Conservation (phyloP, 1,140 invertebrate species). For the Drosophila repletoides region DNA sequence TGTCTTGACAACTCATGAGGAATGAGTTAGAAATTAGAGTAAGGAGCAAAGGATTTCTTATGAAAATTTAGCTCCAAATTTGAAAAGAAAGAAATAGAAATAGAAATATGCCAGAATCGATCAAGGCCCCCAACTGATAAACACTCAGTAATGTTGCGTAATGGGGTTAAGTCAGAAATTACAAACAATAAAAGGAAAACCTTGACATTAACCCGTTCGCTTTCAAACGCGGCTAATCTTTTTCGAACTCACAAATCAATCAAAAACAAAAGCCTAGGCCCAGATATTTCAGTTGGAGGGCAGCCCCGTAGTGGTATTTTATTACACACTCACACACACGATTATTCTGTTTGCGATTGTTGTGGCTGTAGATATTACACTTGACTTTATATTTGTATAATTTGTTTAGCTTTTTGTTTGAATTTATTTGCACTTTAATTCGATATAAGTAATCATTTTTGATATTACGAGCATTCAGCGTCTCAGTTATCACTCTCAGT, state of each 20-base stretch:
- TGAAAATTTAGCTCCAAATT: too few relatives aligned
- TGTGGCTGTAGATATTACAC: too few relatives aligned
- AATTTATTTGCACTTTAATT: constrained; percentile 9
- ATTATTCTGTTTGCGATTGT: too few relatives aligned
- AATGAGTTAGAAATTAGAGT: too few relatives aligned
- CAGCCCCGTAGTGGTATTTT: constrained; percentile 1
- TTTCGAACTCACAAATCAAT: constrained; percentile 45
- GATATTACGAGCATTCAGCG: background rate
- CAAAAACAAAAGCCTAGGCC: constrained; percentile 39
- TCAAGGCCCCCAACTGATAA: background rate
- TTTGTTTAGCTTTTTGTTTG: background rate
- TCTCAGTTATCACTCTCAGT: background rate
- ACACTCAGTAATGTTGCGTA: constrained; percentile 7
- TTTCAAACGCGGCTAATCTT: constrained; percentile 11
- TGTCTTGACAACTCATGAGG: constrained; percentile 4
- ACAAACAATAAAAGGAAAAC: constrained; percentile 26
- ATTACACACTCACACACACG: constrained; percentile 16
- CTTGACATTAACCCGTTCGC: constrained; percentile 64
- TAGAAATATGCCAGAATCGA: background rate
- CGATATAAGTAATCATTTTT: background rate
- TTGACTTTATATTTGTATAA: too few relatives aligned
- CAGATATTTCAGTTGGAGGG: constrained; percentile 5
- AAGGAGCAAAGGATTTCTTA: too few relatives aligned
- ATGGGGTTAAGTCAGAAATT: constrained; percentile 56
- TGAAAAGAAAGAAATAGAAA: constrained; percentile 4